A percentile compares a stretch with the other conserved stretches of the same genome.
These are phyloP conservation scores for Melanaphis sacchari DNA, from an alignment of 1,140 invertebrate species.

Conservation along the genomic window DNA sequence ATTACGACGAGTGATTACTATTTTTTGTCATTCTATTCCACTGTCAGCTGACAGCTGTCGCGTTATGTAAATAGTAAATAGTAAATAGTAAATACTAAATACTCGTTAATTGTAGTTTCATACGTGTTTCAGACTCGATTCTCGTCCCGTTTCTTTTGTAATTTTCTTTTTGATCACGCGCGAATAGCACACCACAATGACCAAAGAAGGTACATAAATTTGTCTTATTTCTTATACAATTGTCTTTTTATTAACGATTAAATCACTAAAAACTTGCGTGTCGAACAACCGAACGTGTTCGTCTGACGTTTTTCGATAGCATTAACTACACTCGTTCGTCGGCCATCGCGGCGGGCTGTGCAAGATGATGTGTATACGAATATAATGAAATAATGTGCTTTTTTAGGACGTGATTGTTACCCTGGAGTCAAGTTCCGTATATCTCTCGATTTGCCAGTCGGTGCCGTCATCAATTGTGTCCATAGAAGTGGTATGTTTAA, in stretches of 20 bases:
- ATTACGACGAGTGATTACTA: not conserved
- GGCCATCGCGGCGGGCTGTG: not conserved
- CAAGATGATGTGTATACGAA: not conserved
- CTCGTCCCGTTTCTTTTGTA: not conserved
- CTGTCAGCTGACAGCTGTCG: too few relatives aligned
- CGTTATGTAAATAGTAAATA: too few relatives aligned
- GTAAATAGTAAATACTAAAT: too few relatives aligned
- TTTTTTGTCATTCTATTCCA: not conserved
- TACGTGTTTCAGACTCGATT: not conserved
- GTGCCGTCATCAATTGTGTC: constrained; percentile 98
- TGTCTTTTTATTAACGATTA: not conserved
- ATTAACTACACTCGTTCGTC: not conserved
- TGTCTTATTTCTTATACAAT: not conserved
- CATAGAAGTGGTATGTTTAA: constrained; percentile 88
- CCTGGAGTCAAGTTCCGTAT: constrained; percentile 99
- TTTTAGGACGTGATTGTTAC: constrained; percentile 97
- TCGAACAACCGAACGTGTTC: too few relatives aligned
- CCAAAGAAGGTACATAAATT: constrained; percentile 57
- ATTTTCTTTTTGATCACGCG: not conserved
- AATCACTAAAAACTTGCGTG: not conserved
- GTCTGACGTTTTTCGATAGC: not conserved
- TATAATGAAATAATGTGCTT: not conserved
- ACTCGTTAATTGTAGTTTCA: too few relatives aligned
- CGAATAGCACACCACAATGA: constrained; percentile 45
- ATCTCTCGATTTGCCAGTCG: constrained; percentile 97